Evolutionary conservation across 2,888 invertebrate species (phyloP).

Genomic region (Abrostola tripartita): DNA sequence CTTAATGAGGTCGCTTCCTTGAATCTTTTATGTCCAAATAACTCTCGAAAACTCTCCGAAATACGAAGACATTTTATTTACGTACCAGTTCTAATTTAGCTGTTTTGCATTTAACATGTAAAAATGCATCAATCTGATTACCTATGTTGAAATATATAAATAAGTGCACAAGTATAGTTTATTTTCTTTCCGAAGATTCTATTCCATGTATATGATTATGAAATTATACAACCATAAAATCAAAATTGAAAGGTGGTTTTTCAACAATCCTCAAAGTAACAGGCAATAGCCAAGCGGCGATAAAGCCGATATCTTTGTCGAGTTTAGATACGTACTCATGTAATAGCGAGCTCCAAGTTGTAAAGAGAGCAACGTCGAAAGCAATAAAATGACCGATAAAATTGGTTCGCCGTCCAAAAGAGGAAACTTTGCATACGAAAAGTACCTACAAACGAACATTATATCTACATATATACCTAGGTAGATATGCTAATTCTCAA

Average conservation of each 20-base stretch:
- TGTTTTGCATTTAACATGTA: too few relatives aligned
- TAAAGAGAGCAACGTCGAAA: slow-evolving; percentile 58
- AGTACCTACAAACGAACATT: slow-evolving; percentile 52
- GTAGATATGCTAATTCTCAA: slow-evolving; percentile 46
- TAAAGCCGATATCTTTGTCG: slow-evolving; percentile 56
- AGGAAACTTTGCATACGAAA: slow-evolving; percentile 61
- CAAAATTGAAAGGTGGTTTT: slow-evolving; percentile 24
- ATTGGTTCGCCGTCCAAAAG: slow-evolving; percentile 58
- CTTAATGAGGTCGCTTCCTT: slow-evolving; percentile 42
- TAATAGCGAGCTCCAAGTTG: slow-evolving; percentile 55
- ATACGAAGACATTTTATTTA: background rate
- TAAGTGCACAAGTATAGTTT: too few relatives aligned
- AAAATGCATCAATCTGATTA: too few relatives aligned
- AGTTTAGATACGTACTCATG: slow-evolving; percentile 57
- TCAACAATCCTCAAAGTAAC: slow-evolving; percentile 38
- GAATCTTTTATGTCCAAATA: slow-evolving; percentile 39
- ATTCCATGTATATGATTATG: background rate
- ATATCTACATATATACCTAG: slow-evolving; percentile 41
- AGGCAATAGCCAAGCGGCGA: slow-evolving; percentile 47
- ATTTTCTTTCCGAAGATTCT: too few relatives aligned
- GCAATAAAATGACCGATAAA: slow-evolving; percentile 63
- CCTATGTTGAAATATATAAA: too few relatives aligned
- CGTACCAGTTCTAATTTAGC: too few relatives aligned
- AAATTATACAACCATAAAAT: slow-evolving; percentile 19
- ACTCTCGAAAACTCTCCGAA: background rate